Evolutionary conservation across 2,113 vertebrate species (phyloP).

Genomic region (Alaudala cheleensis): DNA sequence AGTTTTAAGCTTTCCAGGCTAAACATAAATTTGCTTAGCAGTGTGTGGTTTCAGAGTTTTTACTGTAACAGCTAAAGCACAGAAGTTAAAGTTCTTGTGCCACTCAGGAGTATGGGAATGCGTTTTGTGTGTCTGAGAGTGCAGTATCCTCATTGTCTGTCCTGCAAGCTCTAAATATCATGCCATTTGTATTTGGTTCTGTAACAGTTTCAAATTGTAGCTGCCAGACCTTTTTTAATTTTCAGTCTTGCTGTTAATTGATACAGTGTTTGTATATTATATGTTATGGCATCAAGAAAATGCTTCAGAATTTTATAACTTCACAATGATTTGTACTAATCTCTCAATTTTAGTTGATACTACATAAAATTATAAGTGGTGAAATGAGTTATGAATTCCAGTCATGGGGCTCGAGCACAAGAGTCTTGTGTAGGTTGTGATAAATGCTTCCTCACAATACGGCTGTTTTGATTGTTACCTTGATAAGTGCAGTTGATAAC

Average conservation of each 20-base stretch:
- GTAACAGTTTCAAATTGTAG: conserved; percentile 38
- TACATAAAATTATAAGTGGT: neutral
- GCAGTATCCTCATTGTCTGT: conserved; percentile 11
- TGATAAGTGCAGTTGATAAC: neutral
- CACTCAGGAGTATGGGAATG: neutral
- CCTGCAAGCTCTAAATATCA: conserved; percentile 34
- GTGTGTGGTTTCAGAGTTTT: neutral
- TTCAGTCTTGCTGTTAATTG: conserved; percentile 11
- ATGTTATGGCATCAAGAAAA: conserved; percentile 28
- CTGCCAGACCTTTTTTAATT: neutral
- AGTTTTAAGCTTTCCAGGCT: conserved; percentile 34
- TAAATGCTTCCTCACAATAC: neutral
- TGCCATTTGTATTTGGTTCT: conserved; percentile 27
- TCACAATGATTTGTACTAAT: conserved; percentile 19
- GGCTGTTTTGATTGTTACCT: neutral
- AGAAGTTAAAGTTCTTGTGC: neutral
- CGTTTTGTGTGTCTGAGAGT: conserved; percentile 24
- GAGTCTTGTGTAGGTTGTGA: neutral
- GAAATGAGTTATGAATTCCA: neutral
- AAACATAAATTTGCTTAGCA: conserved; percentile 43
- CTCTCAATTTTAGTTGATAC: neutral
- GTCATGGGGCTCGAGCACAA: neutral
- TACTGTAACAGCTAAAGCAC: neutral
- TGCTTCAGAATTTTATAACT: conserved; percentile 18
- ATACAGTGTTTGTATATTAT: conserved; percentile 14